These are phyloP conservation scores for Cricetomys ansorgei DNA, from an alignment of 2,113 vertebrate genomes.

Conservation along the genomic window DNA sequence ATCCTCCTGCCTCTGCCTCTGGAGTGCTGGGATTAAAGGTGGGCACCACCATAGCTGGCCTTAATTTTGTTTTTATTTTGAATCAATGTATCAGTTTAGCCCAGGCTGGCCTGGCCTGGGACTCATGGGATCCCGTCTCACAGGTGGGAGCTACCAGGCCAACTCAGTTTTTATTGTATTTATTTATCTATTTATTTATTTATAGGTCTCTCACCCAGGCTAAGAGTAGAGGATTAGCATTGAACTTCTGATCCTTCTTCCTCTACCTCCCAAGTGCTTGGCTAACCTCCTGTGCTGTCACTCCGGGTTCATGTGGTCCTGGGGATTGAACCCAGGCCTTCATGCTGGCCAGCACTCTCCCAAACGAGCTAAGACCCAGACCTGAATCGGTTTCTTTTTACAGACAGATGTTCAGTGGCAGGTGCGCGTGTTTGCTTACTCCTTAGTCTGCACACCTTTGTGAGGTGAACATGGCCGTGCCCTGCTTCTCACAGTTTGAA, in stretches of 20 bases:
- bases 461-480: not conserved
- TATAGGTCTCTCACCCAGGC: not conserved
- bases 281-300: not conserved
- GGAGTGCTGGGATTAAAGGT: not conserved
- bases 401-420: not conserved
- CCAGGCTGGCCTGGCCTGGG: not conserved
- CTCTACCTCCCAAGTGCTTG: not conserved
- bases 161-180: not conserved
- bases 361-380: not conserved
- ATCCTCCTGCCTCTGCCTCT: not conserved
- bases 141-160: not conserved
- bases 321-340: not conserved
- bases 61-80: not conserved
- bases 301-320: not conserved
- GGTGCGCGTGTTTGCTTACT: not conserved
- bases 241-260: not conserved
- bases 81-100: not conserved
- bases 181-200: not conserved
- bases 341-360: not conserved
- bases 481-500: not conserved
- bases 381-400: not conserved
- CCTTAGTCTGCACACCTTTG: not conserved
- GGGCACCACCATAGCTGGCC: not conserved
- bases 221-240: not conserved
- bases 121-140: not conserved